These are phyloP conservation scores for Clarias gariepinus DNA, from an alignment of 2,113 vertebrate species.

Conservation along the genomic window DNA sequence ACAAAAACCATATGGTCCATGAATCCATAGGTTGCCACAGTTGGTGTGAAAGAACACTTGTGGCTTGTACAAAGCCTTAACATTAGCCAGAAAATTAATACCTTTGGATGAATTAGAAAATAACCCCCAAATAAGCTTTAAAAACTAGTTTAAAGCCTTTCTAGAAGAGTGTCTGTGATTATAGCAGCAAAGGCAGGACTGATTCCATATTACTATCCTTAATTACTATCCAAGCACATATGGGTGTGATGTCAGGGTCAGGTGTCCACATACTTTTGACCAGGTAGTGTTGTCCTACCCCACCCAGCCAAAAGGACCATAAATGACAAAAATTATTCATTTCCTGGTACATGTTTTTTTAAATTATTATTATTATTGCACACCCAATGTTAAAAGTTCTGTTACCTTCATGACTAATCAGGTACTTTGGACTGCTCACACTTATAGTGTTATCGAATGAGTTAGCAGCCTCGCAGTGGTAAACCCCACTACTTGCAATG, in stretches of 20 bases:
- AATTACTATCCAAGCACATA: background rate
- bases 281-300: background rate
- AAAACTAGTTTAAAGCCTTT: background rate
- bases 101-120: background rate
- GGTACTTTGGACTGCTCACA: slow-evolving; percentile 51
- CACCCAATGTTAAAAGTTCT: background rate
- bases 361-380: background rate
- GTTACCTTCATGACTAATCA: slow-evolving; percentile 64
- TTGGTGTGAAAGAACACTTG: background rate
- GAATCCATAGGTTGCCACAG: no score
- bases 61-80: background rate
- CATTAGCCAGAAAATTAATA: background rate
- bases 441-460: slow-evolving; percentile 60
- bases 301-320: background rate
- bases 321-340: background rate
- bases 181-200: background rate
- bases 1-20: background rate
- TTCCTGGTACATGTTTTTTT: background rate
- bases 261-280: background rate
- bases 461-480: slow-evolving; percentile 67
- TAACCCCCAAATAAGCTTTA: background rate
- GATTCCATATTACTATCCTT: background rate
- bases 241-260: background rate
- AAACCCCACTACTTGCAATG: slow-evolving; percentile 56
- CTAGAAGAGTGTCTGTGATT: background rate